Evolutionary conservation across 2,113 vertebrate species (phyloP).

Genomic region (Siniperca knerii): DNA sequence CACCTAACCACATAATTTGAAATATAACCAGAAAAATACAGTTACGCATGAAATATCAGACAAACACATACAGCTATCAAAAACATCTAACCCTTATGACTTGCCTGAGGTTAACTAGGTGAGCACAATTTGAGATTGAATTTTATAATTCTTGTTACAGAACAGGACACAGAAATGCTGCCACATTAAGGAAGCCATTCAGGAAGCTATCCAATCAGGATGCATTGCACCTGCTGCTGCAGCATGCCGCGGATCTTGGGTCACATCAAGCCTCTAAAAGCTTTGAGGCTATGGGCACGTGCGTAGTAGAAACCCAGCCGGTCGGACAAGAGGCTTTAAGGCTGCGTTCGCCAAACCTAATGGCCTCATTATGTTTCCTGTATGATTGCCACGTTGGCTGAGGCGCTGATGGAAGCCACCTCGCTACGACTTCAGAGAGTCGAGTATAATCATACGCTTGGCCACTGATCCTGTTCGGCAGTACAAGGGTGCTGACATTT

Average conservation of each 20-base stretch:
- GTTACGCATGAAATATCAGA: not conserved
- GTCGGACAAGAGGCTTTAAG: slow-evolving; percentile 51
- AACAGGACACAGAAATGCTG: slow-evolving; percentile 6
- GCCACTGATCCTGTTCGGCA: slow-evolving; percentile 68
- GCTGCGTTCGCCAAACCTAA: slow-evolving; percentile 60
- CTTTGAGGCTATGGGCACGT: slow-evolving; percentile 46
- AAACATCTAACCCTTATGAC: not conserved
- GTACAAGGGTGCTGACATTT: slow-evolving; percentile 59
- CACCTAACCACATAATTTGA: not conserved
- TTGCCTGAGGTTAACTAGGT: slow-evolving; percentile 34
- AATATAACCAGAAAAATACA: not conserved
- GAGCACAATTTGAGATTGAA: slow-evolving; percentile 52
- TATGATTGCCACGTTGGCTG: slow-evolving; percentile 56
- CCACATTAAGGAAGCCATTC: slow-evolving; percentile 65
- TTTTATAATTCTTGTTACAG: slow-evolving; percentile 55
- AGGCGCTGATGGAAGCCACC: slow-evolving; percentile 50
- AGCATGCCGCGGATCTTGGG: slow-evolving; percentile 15
- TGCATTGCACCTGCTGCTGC: slow-evolving; percentile 57
- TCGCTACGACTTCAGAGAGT: slow-evolving; percentile 52
- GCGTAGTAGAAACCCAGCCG: slow-evolving; percentile 29
- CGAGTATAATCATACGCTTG: slow-evolving; percentile 72
- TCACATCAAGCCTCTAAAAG: slow-evolving; percentile 58
- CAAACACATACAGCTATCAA: not conserved
- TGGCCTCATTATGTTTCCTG: slow-evolving; percentile 73
- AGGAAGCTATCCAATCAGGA: slow-evolving; percentile 67